Evolutionary conservation across 2,797 vertebrate genomes (phyloP), one percentile per base, ranked within the genome.

Genomic region (Merluccius polli): DNA sequence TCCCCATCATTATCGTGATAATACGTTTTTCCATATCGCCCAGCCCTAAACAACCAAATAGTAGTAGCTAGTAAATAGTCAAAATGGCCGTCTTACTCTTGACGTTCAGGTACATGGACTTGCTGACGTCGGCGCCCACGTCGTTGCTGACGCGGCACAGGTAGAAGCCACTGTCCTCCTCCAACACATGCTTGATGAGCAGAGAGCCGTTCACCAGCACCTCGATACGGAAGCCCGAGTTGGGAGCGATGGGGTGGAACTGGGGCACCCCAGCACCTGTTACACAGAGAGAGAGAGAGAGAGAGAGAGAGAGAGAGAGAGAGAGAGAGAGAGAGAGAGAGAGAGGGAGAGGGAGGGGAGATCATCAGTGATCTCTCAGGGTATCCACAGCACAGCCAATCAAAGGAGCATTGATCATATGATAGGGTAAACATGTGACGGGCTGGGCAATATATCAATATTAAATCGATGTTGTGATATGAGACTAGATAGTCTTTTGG

Each of bases 91-190:
- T 93, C 97, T 97, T 96, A 99, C 98, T 99, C 96, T 99, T 99
- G 89, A 99, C 97, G 77, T 97, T 98, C 93, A 99, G 97, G 93
- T 97, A 99, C 98, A 99, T 98, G 93, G 97, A 99, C 94, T 99
- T 99, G 97, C 98, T 99, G 95, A 98, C 97, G 90, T 99, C 98
- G 41, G 98, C 97, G 86, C 97, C 98, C 79, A 99, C 98, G 77
- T 99, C 98, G 87, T 99, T 99, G 97, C 97, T 99, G 95, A 99
- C 98, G 92, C 98, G 93, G 91, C 98, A 99, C 89, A 99, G 96
- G 94, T 99, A 99, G 93, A 98, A 99, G 87, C 98, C 98, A n/a
- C 96, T 98, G 91, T 99, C 98, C 92, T 99, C 98, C 73, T 99
- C 97, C 90, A 98, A 93, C 24, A 99, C 97, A 0, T 99, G 98